A percentile compares a stretch with the other conserved stretches of the same genome.
Evolutionary conservation across 1,140 invertebrate species (phyloP).

Genomic region (Riptortus pedestris): DNA sequence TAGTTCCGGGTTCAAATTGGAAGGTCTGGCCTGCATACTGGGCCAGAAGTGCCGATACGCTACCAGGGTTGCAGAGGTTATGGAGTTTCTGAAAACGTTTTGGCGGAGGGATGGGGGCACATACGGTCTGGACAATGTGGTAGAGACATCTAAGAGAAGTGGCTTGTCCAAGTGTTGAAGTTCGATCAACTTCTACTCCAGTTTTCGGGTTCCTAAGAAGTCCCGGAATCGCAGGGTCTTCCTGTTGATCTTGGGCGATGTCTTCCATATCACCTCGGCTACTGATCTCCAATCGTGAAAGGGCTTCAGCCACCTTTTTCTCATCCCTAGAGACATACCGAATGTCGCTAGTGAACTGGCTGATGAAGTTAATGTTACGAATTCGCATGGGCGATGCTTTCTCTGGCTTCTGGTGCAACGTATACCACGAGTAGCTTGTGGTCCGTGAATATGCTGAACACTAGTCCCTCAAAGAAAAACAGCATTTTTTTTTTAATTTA

Average conservation of each 20-base stretch:
- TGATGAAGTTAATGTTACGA: background rate
- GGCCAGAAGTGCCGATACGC: too few species aligned
- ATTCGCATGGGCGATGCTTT: too few species aligned
- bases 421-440: background rate
- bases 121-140: background rate
- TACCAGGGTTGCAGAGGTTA: background rate
- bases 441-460: background rate
- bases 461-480: too few species aligned
- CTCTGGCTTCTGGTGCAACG: background rate
- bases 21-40: too few species aligned
- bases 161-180: background rate
- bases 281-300: background rate
- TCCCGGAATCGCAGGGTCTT: background rate
- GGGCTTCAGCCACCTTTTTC: background rate
- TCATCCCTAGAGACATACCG: too few species aligned
- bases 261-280: background rate
- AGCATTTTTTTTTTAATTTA: too few species aligned
- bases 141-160: background rate
- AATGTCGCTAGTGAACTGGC: too few species aligned
- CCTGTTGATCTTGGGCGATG: too few species aligned
- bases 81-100: background rate
- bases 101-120: background rate
- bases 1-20: too few species aligned
- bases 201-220: background rate
- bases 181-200: background rate